Base-by-base conservation (phyloP, 30 jellyfish, hydroid and myxozoan genomes). In the Catostylus mosaicus region DNA sequence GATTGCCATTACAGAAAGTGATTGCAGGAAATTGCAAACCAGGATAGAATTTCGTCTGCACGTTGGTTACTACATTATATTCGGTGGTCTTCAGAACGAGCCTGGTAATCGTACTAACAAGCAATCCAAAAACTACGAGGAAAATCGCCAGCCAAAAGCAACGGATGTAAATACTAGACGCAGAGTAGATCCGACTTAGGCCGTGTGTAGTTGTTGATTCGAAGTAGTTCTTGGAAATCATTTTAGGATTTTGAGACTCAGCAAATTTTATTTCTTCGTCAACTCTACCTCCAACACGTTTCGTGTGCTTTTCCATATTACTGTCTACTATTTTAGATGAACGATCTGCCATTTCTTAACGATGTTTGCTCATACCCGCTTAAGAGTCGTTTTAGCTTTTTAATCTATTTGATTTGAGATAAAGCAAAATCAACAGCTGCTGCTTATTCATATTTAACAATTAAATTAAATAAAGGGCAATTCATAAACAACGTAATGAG, bases 191-290 rank as follows among this genome's bases (percentile, higher is more conserved):
- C 30, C 76, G 71, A n/a, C 73, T 51, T 40, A 80, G 51, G 16
- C 90, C 90, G 37, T 80, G 90, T 22, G 82, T 61, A 12, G 90
- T 80, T 23, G 85, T 65, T 20, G 57, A 29, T 37, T 65, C 78
- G 10, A 65, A 33, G 38, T 27, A 65, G 6, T 65, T 57, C 24
- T 59, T 59, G 26, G 38, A 2, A 24, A 59, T n/a, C 7, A 26
- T 9, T 7, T 6, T 11, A 22, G 38, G 38, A 59, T 59, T 59
- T 23, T 27, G 40, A 6, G 24, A 59, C 29, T 52, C 30, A 8
- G 16, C 56, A 8, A 6, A 8, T n/a, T n/a, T n/a, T n/a, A n/a
- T n/a, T n/a, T n/a, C n/a, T n/a, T n/a, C n/a, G n/a, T n/a, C n/a
- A n/a, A n/a, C n/a, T n/a, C n/a, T n/a, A n/a, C n/a, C n/a, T n/a